Base-by-base conservation (phyloP, 2,888 invertebrate species). In the Orchestes rusci region DNA sequence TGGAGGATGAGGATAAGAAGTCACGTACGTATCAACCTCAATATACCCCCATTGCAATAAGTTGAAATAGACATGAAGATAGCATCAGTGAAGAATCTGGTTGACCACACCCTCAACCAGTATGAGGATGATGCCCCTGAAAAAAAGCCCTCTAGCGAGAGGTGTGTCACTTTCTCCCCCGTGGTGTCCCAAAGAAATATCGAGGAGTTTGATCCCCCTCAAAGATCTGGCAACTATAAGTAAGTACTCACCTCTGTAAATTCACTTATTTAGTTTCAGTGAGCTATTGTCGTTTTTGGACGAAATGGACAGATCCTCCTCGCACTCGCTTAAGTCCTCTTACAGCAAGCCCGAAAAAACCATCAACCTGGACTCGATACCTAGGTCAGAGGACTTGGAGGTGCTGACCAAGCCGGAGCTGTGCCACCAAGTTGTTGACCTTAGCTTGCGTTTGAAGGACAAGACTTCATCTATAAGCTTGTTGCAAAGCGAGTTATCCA, bases 211-310 rank as follows among this genome's bases (percentile, higher is more conserved):
- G 17, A 5, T 10, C 5, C 10, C 5, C 32, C 12, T 13, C 27
- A 17, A 8, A 23, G n/a, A 10, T 10, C 17, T 12, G 20, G 20
- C 16, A 40, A 40, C 41, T 60, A 59, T 35, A 59, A 53, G 61
- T 60, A 56, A 54, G n/a, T n/a, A n/a, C n/a, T n/a, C n/a, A n/a
- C n/a, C 36, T 46, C 19, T 18, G 23, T 20, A n/a, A n/a, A n/a
- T n/a, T n/a, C n/a, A n/a, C n/a, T n/a, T n/a, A n/a, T 23, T 47
- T 43, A 20, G 44, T 65, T 73, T 65, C 64, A 80, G 79, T 63
- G 78, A 79, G 60, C 75, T 82, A 55, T 72, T 80, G 38, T 73
- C 76, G 40, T 81, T 77, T 62, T 60, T 82, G 50, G 81, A 82
- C 58, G 77, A 80, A 63, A 76, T 80, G 1, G 81, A 82, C 45